These are phyloP conservation scores for Tachypleus tridentatus DNA, from an alignment of 1,140 invertebrate species.

Conservation along the genomic window DNA sequence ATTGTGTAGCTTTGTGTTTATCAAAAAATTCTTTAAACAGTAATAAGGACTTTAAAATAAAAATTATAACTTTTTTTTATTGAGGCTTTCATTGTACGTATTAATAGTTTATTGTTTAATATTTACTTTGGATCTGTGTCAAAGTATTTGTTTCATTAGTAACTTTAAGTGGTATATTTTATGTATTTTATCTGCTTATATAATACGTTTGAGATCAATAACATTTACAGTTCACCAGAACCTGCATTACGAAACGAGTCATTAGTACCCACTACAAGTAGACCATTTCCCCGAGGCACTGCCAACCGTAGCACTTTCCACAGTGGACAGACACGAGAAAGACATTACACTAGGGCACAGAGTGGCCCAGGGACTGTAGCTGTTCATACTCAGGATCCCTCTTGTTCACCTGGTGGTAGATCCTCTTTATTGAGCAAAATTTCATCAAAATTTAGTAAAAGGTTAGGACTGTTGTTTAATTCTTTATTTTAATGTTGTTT, in stretches of 20 bases:
- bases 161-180: too few species aligned
- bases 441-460: slow-evolving; percentile 94
- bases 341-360: slow-evolving; percentile 34
- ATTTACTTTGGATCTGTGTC: too few species aligned
- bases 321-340: slow-evolving; percentile 56
- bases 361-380: slow-evolving; percentile 37
- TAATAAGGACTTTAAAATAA: too few species aligned
- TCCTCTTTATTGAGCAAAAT: slow-evolving; percentile 95
- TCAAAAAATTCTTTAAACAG: too few species aligned
- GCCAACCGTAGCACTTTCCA: slow-evolving; percentile 92
- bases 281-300: slow-evolving; percentile 78
- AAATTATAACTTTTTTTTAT: too few species aligned
- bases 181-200: too few species aligned
- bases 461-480: slow-evolving; percentile 41
- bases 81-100: too few species aligned
- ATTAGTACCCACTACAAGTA: slow-evolving; percentile 46
- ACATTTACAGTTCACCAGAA: too few species aligned
- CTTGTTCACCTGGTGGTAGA: slow-evolving; percentile 49
- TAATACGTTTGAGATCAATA: too few species aligned
- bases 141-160: too few species aligned
- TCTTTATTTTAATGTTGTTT: neutral
- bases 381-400: slow-evolving; percentile 47
- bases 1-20: too few species aligned
- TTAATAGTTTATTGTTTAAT: too few species aligned
- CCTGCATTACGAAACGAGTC: slow-evolving; percentile 28